These are phyloP conservation scores for Meteorus colon DNA, from an alignment of 2,888 invertebrate genomes.

Conservation along the genomic window DNA sequence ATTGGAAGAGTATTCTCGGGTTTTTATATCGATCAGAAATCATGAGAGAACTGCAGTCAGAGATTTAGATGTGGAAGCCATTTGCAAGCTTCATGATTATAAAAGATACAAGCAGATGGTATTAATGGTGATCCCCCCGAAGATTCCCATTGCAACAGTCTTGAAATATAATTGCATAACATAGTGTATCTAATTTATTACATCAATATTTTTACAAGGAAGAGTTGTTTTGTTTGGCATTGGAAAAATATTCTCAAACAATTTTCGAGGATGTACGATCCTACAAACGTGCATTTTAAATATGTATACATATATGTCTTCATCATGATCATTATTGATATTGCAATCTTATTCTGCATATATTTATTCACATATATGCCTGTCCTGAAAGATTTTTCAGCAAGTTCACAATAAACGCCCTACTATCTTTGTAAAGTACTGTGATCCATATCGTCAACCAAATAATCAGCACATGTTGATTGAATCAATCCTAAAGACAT, in stretches of 20 bases:
- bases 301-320: conserved; percentile 12
- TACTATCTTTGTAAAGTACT: conserved; percentile 40
- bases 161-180: conserved; percentile 18
- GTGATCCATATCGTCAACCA: conserved; percentile 34
- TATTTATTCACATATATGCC: conserved; percentile 5
- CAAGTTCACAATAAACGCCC: conserved; percentile 49
- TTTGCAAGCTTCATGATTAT: too few species aligned
- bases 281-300: conserved; percentile 49
- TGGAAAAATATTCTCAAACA: conserved; percentile 59
- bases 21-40: too few species aligned
- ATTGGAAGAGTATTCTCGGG: too few species aligned
- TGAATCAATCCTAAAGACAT: not conserved
- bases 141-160: not conserved
- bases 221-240: conserved; percentile 55
- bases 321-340: conserved; percentile 23
- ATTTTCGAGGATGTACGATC: conserved; percentile 51
- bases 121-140: not conserved
- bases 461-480: not conserved
- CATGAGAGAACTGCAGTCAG: too few species aligned
- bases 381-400: conserved; percentile 51
- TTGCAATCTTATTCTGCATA: conserved; percentile 35
- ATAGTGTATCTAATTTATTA: conserved; percentile 58
- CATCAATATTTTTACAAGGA: conserved; percentile 54
- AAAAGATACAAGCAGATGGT: not conserved
- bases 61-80: too few species aligned